Base-by-base conservation (phyloP, 2,888 invertebrate species). In the Andrena haemorrhoa region DNA sequence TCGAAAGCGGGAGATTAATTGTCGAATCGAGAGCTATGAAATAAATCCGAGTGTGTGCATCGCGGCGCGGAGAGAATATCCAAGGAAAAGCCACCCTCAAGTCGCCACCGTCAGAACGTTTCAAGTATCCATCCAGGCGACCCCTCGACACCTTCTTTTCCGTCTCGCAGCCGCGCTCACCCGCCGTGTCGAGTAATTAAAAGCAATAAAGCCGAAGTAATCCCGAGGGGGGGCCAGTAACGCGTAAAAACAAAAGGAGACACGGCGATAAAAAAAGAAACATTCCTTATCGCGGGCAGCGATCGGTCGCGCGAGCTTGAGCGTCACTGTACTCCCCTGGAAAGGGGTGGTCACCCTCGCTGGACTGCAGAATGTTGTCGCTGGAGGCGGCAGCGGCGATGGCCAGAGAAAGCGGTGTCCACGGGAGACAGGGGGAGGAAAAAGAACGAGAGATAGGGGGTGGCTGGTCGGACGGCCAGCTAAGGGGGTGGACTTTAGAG, bases 321-420 rank as follows among this genome's bases (percentile, higher is more conserved):
- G 93, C 91, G 89, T 93, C 93, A 93, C 93, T 93, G 93, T 90
- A 90, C 90, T 85, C 86, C 84, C 81, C 73, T 58, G 79, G 74
- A 85, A 86, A 88, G 91, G 92, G 90, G 88, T 89, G 91, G 92
- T 91, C 92, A 92, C 93, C 93, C 93, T 92, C 91, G 90, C 89
- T 89, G 91, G 91, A 83, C 91, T 90, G 91, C 90, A 92, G 92
- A 93, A 92, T 92, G 93, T 93, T 92, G 93, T 92, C 92, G 92
- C 92, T 92, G 91, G 92, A 93, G 93, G 93, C 93, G 90, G 91
- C 88, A 87, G 90, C 87, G 87, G 88, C 90, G 91, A 90, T 89
- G 90, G 89, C 82, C 86, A 89, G 89, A 87, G 89, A 89, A 79
- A 79, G 61, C 72, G 47, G 29, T 60, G 79, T 79, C 81, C 82